These are phyloP conservation scores for Hirtodrosophila confusa DNA, from an alignment of 2,888 invertebrate species.

Conservation along the genomic window DNA sequence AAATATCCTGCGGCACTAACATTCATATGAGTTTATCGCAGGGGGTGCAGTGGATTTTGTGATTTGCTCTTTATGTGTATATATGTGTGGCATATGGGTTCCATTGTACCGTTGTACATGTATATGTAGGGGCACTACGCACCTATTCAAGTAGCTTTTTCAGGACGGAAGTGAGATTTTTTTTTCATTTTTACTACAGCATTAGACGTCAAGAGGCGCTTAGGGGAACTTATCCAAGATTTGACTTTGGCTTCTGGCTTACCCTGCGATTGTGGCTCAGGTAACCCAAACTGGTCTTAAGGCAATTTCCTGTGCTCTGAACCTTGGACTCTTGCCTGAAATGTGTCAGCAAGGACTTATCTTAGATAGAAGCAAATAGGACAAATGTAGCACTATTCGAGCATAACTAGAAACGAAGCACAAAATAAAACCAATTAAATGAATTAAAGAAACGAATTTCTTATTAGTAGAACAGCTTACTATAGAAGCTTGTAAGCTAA, in stretches of 20 bases:
- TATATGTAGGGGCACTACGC: no score
- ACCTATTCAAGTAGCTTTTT: neutral
- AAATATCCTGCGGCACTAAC: conserved; percentile 71
- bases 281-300: conserved; percentile 40
- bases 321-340: conserved; percentile 8
- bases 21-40: conserved; percentile 75
- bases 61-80: conserved; percentile 68
- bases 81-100: conserved; percentile 22
- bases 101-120: neutral
- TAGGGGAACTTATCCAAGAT: conserved; percentile 56
- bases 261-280: conserved; percentile 26
- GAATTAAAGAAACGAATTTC: no score
- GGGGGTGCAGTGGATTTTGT: conserved; percentile 67
- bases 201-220: conserved; percentile 45
- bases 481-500: no score
- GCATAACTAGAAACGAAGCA: neutral
- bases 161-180: neutral
- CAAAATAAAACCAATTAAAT: neutral
- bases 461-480: no score
- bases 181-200: conserved; percentile 10
- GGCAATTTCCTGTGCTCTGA: conserved; percentile 24
- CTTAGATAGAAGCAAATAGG: conserved; percentile 4
- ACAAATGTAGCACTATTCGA: neutral
- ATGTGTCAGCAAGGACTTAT: conserved; percentile 35
- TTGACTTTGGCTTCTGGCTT: conserved; percentile 44